These are phyloP conservation scores for Xylota segnis DNA, from an alignment of 2,888 invertebrate genomes.

Conservation along the genomic window DNA sequence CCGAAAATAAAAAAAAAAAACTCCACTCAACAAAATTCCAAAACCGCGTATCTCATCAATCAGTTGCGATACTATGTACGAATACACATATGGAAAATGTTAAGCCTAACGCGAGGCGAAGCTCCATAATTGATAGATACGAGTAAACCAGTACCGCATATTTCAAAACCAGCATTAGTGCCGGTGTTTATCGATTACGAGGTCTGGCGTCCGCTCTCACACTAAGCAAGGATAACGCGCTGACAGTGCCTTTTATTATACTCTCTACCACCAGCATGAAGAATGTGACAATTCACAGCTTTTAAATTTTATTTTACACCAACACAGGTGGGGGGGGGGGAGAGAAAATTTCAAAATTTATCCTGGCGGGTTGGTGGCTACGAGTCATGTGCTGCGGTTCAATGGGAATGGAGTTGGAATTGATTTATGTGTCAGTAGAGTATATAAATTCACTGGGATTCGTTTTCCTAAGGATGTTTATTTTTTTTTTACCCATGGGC, in stretches of 20 bases:
- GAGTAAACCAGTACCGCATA: constrained; percentile 42
- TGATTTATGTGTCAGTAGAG: constrained; percentile 36
- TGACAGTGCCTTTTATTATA: constrained; percentile 44
- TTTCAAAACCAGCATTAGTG: constrained; percentile 15
- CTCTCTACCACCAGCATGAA: constrained; percentile 23
- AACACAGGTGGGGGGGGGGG: not conserved
- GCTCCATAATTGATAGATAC: constrained; percentile 55
- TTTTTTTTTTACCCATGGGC: not conserved
- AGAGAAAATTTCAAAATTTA: constrained; percentile 7
- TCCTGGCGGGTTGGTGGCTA: not conserved
- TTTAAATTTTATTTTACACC: constrained; percentile 41
- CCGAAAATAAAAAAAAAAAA: not conserved
- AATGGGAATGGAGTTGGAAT: constrained; percentile 29
- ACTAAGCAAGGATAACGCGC: not conserved
- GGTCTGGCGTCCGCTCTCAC: not conserved
- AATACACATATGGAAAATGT: constrained; percentile 21
- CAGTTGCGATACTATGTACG: not conserved
- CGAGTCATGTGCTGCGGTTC: constrained; percentile 10
- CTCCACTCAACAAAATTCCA: not conserved
- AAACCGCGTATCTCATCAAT: constrained; percentile 33
- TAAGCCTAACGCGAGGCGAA: constrained; percentile 24
- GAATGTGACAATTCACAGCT: constrained; percentile 45
- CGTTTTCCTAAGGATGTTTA: constrained; percentile 9
- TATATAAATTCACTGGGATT: constrained; percentile 34
- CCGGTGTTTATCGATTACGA: constrained; percentile 15